Evolutionary conservation across 37 sponge, comb jelly and placozoan genomes (phyloP).

Genomic region (Diacarnus erythraeanus): DNA sequence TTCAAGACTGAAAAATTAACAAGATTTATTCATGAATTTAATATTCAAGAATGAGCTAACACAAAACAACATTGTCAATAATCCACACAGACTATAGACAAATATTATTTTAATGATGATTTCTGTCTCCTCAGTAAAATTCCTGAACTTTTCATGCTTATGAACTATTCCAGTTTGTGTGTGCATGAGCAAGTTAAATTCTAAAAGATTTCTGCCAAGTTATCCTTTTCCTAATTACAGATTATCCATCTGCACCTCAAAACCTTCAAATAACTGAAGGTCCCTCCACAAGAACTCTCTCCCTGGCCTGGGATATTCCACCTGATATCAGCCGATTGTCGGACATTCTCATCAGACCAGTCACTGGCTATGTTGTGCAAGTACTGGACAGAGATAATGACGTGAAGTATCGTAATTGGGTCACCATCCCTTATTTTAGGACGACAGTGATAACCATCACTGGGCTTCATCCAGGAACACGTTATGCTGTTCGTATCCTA

Average conservation of each 20-base stretch:
- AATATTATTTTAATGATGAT: too few species aligned
- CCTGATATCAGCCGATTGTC: not conserved
- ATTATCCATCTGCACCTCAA: slow-evolving; percentile 8
- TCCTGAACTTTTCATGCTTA: not conserved
- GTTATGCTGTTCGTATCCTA: slow-evolving; percentile 13
- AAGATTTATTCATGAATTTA: too few species aligned
- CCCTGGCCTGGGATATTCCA: slow-evolving; percentile 28
- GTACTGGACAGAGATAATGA: not conserved
- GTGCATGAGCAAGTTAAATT: too few species aligned
- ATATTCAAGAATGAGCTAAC: too few species aligned
- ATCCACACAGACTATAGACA: too few species aligned
- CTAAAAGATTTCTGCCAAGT: not conserved
- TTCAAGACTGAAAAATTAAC: too few species aligned
- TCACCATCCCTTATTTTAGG: not conserved
- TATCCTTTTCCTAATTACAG: not conserved
- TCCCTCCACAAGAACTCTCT: not conserved
- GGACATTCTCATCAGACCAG: not conserved
- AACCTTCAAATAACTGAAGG: slow-evolving; percentile 1
- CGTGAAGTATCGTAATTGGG: not conserved
- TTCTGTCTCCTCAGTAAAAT: not conserved
- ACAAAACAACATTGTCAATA: too few species aligned
- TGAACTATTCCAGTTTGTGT: too few species aligned
- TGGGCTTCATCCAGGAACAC: slow-evolving; percentile 30
- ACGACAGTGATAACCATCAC: not conserved
- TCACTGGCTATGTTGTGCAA: slow-evolving; percentile 14